A percentile compares a stretch with the other conserved stretches of the same genome.
These are phyloP conservation scores for Garra rufa DNA, from an alignment of 2,113 vertebrate genomes.

Conservation along the genomic window DNA sequence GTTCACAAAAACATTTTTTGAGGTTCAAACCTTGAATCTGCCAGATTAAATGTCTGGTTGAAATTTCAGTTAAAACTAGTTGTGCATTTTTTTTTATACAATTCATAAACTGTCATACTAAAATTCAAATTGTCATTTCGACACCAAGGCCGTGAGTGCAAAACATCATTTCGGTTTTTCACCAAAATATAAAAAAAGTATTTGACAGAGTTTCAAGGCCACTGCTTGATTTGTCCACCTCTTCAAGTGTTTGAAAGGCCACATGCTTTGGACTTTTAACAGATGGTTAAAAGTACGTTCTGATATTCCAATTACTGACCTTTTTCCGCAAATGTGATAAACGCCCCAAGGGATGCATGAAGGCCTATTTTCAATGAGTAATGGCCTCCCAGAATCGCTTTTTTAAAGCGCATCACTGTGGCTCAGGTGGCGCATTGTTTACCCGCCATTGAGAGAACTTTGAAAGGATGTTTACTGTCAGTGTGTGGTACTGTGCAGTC, in stretches of 20 bases:
- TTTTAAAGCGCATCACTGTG: conserved; percentile 36
- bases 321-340: conserved; percentile 17
- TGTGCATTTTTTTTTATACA: too few species aligned
- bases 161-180: not conserved
- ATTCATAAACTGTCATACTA: not conserved
- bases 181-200: not conserved
- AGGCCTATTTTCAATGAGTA: conserved; percentile 30
- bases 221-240: conserved; percentile 14
- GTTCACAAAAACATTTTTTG: too few species aligned
- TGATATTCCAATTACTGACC: conserved; percentile 43
- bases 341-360: conserved; percentile 26
- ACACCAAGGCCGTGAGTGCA: conserved; percentile 4
- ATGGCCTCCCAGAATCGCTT: conserved; percentile 33
- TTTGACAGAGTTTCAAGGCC: conserved; percentile 9
- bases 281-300: conserved; percentile 31
- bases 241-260: not conserved
- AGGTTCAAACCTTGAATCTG: too few species aligned
- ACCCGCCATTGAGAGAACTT: conserved; percentile 51
- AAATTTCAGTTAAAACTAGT: not conserved
- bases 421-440: conserved; percentile 56
- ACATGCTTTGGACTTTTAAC: conserved; percentile 27
- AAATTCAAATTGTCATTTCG: not conserved
- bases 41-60: not conserved
- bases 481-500: conserved; percentile 52
- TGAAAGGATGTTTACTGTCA: conserved; percentile 57